phyloP scores from a whole-genome alignment of 2,113 vertebrate species.

The Hyla sarda region DNA sequence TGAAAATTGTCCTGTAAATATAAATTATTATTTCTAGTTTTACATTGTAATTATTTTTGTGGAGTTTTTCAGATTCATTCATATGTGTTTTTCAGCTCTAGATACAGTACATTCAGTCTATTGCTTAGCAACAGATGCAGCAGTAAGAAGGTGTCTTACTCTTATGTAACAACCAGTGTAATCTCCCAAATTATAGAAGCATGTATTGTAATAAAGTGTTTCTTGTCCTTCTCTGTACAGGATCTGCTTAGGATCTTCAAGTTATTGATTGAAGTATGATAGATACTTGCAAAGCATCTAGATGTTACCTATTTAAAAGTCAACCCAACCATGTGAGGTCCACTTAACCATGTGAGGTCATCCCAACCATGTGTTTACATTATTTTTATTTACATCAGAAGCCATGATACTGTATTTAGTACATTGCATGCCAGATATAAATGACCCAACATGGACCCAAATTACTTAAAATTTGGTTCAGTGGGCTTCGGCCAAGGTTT shows the following conservation, averaged over 20 bases:
- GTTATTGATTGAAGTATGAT: background rate
- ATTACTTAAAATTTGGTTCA: too few species aligned
- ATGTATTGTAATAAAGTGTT: background rate
- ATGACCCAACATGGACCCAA: too few species aligned
- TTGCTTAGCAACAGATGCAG: conserved; percentile 13
- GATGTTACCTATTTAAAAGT: background rate
- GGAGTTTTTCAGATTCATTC: background rate
- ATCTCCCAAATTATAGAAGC: background rate
- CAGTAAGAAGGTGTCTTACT: background rate
- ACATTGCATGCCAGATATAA: too few species aligned
- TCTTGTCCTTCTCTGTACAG: background rate
- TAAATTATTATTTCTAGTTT: background rate
- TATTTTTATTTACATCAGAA: too few species aligned
- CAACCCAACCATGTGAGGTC: background rate
- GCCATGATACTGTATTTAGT: too few species aligned
- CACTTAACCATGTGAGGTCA: too few species aligned
- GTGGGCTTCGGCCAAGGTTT: background rate
- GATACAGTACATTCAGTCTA: background rate
- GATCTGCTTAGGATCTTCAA: background rate
- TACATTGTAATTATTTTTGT: background rate
- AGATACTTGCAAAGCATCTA: background rate
- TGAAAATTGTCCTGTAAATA: background rate
- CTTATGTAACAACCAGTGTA: background rate
- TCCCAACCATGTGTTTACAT: too few species aligned
- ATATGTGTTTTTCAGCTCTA: background rate